These are phyloP conservation scores for Ivindomyrus marchei DNA, from an alignment of 2,113 vertebrate species.

Conservation along the genomic window DNA sequence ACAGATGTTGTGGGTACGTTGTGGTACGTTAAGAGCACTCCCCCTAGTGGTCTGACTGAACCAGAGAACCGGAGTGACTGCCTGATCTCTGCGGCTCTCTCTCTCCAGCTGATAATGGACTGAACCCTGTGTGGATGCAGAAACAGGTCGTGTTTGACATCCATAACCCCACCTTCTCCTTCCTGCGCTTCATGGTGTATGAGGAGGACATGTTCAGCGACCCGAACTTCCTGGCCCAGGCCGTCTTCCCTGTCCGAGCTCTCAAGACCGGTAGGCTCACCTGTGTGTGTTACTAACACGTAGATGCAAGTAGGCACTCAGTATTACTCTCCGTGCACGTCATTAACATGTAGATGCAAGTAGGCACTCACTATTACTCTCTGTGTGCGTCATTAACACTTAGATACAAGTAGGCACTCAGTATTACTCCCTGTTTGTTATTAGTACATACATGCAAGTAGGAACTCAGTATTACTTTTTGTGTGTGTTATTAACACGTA, in stretches of 20 bases:
- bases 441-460: neutral
- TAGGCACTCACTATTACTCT: neutral
- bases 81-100: neutral
- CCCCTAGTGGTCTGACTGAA: neutral
- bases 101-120: slow-evolving; percentile 67
- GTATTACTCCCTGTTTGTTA: neutral
- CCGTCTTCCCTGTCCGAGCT: slow-evolving; percentile 67
- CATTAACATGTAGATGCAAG: neutral
- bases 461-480: too few relatives aligned
- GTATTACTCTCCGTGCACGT: neutral
- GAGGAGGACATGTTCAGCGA: slow-evolving; percentile 89
- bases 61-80: neutral
- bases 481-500: neutral
- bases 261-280: slow-evolving; percentile 67
- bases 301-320: neutral
- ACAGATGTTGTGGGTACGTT: slow-evolving; percentile 65
- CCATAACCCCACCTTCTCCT: slow-evolving; percentile 72
- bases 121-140: slow-evolving; percentile 74
- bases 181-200: slow-evolving; percentile 72
- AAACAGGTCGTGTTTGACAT: slow-evolving; percentile 77
- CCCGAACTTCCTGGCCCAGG: slow-evolving; percentile 80
- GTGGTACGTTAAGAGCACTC: neutral
- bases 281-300: neutral
- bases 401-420: neutral
- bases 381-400: neutral